phyloP scores from a whole-genome alignment of 2,888 invertebrate species.

The Boloria euphrosyne region DNA sequence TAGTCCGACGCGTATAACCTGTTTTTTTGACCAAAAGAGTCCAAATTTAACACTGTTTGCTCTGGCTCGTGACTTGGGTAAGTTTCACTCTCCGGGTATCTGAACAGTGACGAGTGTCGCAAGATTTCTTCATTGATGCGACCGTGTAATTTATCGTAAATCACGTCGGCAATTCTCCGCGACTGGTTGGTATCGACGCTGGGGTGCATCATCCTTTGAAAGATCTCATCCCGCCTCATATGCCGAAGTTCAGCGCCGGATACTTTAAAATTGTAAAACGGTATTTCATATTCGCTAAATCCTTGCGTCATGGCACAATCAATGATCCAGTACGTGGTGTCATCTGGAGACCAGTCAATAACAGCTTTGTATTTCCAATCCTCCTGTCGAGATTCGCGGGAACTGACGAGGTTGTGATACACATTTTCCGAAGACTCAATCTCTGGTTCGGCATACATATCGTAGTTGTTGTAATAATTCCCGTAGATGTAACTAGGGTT shows the following conservation, averaged over 20 bases:
- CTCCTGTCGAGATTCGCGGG: conserved; percentile 64
- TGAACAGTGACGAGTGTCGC: conserved; percentile 60
- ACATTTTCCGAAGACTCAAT: conserved; percentile 63
- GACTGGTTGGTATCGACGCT: conserved; percentile 59
- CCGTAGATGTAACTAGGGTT: conserved; percentile 66
- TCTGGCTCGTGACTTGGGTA: conserved; percentile 60
- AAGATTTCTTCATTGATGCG: conserved; percentile 63
- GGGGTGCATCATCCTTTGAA: conserved; percentile 62
- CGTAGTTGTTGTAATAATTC: conserved; percentile 68
- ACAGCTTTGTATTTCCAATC: conserved; percentile 81
- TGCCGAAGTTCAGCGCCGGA: conserved; percentile 62
- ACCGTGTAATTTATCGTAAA: conserved; percentile 67
- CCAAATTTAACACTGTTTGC: conserved; percentile 68
- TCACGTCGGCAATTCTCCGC: conserved; percentile 60
- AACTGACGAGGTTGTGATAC: conserved; percentile 70
- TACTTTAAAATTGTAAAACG: conserved; percentile 70
- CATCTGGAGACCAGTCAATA: conserved; percentile 80
- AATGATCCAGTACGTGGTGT: conserved; percentile 81
- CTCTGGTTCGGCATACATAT: conserved; percentile 66
- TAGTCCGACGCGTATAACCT: conserved; percentile 62
- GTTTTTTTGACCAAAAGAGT: conserved; percentile 63
- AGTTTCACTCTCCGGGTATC: conserved; percentile 63
- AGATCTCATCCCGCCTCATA: conserved; percentile 67
- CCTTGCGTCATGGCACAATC: conserved; percentile 66
- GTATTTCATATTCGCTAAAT: conserved; percentile 67